phyloP scores from a whole-genome alignment of 1,140 invertebrate genomes.

The Gryllus bimaculatus region DNA sequence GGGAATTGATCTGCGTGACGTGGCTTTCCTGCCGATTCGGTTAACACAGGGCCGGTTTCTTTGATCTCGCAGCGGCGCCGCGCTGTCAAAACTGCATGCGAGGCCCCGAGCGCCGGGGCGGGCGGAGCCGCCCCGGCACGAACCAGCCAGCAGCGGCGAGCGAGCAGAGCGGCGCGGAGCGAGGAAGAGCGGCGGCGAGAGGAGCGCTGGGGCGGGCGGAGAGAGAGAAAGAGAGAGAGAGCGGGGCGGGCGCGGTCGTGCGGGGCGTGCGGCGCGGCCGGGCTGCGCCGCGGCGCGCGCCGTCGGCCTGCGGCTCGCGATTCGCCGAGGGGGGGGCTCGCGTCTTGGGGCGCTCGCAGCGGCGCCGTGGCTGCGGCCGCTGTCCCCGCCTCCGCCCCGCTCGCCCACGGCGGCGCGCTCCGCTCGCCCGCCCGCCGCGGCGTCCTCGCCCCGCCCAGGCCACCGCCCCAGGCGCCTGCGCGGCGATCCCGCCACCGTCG shows the following conservation, averaged over 20 bases:
- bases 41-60: background rate
- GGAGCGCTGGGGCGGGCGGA: too few relatives aligned
- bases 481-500: background rate
- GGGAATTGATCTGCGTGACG: background rate
- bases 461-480: background rate
- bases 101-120: too few relatives aligned
- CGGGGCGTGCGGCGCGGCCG: background rate
- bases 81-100: too few relatives aligned
- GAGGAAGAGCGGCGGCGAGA: too few relatives aligned
- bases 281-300: too few relatives aligned
- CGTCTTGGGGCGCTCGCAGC: background rate
- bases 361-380: background rate
- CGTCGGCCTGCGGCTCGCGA: background rate
- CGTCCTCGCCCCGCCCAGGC: too few relatives aligned
- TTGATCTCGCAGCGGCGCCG: background rate
- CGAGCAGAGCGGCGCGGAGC: too few relatives aligned
- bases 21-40: background rate
- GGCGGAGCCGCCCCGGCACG: too few relatives aligned
- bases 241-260: background rate
- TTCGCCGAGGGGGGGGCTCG: background rate
- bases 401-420: too few relatives aligned
- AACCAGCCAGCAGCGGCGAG: too few relatives aligned
- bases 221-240: background rate
- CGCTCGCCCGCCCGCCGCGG: too few relatives aligned
- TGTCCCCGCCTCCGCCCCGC: background rate